Evolutionary conservation across 2,113 vertebrate genomes (phyloP).

Genomic region (Heterotilapia buettikoferi): DNA sequence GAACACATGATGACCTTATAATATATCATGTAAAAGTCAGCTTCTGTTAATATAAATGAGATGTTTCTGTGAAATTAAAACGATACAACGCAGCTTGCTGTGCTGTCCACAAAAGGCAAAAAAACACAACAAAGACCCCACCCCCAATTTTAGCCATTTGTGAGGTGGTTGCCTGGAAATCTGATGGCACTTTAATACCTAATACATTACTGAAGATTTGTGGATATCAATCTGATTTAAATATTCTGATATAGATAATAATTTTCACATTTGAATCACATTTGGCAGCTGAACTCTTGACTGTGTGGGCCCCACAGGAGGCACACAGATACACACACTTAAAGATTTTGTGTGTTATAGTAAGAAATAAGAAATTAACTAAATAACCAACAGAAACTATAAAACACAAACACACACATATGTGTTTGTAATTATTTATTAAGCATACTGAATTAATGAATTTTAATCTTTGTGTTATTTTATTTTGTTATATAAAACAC

Average conservation of each 20-base stretch:
- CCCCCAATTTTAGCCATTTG: background rate
- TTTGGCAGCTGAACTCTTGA: background rate
- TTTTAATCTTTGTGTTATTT: background rate
- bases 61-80: background rate
- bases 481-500: background rate
- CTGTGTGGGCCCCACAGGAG: background rate
- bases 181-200: background rate
- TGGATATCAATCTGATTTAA: background rate
- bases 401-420: background rate
- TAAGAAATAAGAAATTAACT: background rate
- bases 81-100: rapidly evolving
- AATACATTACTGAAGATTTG: background rate
- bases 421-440: background rate
- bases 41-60: background rate
- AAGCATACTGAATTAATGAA: background rate
- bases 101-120: background rate
- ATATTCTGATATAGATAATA: background rate
- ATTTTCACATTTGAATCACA: background rate
- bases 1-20: background rate
- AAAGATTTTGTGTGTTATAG: background rate
- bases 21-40: background rate
- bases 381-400: background rate
- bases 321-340: background rate
- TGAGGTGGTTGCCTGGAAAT: background rate
- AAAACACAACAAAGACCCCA: background rate